Conservation (phyloP, 2,888 invertebrate species). For the Lingula anatina region DNA sequence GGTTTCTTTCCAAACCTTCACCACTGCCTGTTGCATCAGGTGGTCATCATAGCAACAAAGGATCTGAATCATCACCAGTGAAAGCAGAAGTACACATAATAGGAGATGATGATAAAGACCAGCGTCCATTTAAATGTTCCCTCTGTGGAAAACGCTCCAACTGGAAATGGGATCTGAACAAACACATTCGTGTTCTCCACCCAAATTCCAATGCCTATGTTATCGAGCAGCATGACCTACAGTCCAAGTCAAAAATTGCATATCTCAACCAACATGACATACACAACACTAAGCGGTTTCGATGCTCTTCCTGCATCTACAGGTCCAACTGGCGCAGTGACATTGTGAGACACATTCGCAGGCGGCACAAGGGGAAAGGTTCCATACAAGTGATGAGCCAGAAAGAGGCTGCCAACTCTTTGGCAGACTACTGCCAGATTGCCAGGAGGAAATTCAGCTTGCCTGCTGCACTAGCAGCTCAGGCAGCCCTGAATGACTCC, state of each 20-base stretch:
- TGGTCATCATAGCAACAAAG: too few relatives aligned
- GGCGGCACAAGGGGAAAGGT: not conserved
- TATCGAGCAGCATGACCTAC: conserved; percentile 36
- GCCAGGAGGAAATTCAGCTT: too few relatives aligned
- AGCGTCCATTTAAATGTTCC: conserved; percentile 82
- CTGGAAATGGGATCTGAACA: conserved; percentile 97
- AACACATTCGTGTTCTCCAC: conserved; percentile 66
- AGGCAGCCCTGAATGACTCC: not conserved
- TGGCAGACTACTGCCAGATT: too few relatives aligned
- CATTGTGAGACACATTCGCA: conserved; percentile 87
- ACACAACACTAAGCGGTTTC: conserved; percentile 76
- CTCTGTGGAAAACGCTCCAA: conserved; percentile 90
- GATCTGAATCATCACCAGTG: too few relatives aligned
- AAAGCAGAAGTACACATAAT: too few relatives aligned
- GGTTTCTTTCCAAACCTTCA: too few relatives aligned
- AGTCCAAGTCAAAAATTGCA: too few relatives aligned
- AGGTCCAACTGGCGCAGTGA: conserved; percentile 97
- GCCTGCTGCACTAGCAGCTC: not conserved
- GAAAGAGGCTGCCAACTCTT: too few relatives aligned
- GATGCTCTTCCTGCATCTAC: conserved; percentile 88
- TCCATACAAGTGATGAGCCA: not conserved
- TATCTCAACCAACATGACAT: too few relatives aligned
- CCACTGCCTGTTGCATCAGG: too few relatives aligned
- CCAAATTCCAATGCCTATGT: conserved; percentile 26
- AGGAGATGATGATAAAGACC: not conserved